Evolutionary conservation across 2,888 invertebrate species (phyloP).

Genomic region (Merodon equestris): DNA sequence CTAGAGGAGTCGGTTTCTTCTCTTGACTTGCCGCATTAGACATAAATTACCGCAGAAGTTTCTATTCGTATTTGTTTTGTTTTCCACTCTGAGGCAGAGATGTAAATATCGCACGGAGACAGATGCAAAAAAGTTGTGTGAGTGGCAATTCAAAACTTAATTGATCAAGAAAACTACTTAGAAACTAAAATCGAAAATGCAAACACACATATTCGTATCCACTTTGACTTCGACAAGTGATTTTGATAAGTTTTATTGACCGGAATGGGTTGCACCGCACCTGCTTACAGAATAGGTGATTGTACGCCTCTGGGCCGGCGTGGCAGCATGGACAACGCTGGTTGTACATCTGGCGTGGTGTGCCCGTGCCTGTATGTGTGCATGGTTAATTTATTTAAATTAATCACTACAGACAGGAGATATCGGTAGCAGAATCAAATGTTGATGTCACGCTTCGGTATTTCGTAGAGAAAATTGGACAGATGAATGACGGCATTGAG

Average conservation of each 20-base stretch:
- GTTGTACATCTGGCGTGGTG: neutral
- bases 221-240: constrained; percentile 14
- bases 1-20: constrained; percentile 21
- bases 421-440: constrained; percentile 34
- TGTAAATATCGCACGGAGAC: constrained; percentile 4
- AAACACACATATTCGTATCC: too few species aligned
- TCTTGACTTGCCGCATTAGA: constrained; percentile 18
- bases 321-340: neutral
- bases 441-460: constrained; percentile 40
- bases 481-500: constrained; percentile 55
- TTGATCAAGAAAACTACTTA: constrained; percentile 56
- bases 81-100: constrained; percentile 5
- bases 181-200: constrained; percentile 10
- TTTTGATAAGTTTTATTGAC: constrained; percentile 50
- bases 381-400: constrained; percentile 53
- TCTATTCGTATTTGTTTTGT: constrained; percentile 6
- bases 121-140: constrained; percentile 35
- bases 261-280: constrained; percentile 24
- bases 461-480: constrained; percentile 40
- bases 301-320: constrained; percentile 16
- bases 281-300: constrained; percentile 23
- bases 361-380: constrained; percentile 1
- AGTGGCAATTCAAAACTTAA: constrained; percentile 53
- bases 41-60: constrained; percentile 35
- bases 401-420: constrained; percentile 35